Conservation (phyloP, 2,888 invertebrate species). For the Neuroscelio doddi region DNA sequence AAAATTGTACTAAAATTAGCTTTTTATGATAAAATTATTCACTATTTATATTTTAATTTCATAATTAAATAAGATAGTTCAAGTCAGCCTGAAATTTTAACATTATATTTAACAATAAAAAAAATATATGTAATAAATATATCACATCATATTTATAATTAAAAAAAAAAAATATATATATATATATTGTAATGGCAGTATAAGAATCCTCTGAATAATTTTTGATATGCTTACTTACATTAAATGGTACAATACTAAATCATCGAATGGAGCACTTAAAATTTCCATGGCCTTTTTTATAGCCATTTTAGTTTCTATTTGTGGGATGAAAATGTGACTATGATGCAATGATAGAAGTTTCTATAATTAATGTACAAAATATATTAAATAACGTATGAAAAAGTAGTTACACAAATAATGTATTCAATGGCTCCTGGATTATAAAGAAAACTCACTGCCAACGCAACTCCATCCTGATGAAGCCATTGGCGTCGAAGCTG, state of each 20-base stretch:
- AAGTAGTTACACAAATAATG: constrained; percentile 6
- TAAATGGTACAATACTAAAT: constrained; percentile 64
- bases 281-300: constrained; percentile 63
- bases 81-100: no score
- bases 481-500: constrained; percentile 66
- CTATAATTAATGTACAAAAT: constrained; percentile 46
- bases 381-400: constrained; percentile 6
- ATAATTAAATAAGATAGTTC: no score
- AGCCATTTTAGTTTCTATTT: constrained; percentile 58
- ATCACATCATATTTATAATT: no score
- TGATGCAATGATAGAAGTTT: constrained; percentile 64
- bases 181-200: no score
- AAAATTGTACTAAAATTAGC: no score
- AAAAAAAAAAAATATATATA: no score
- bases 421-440: constrained; percentile 9
- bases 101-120: no score
- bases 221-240: constrained; percentile 56
- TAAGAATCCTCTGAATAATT: no score
- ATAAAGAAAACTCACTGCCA: constrained; percentile 66
- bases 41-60: no score
- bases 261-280: constrained; percentile 61
- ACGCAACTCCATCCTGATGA: constrained; percentile 62
- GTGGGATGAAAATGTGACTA: constrained; percentile 54
- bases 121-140: no score
- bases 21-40: no score